Evolutionary conservation across 2,888 invertebrate genomes (phyloP), one percentile per base, ranked within the genome.

Genomic region (Netelia fuscicornis): DNA sequence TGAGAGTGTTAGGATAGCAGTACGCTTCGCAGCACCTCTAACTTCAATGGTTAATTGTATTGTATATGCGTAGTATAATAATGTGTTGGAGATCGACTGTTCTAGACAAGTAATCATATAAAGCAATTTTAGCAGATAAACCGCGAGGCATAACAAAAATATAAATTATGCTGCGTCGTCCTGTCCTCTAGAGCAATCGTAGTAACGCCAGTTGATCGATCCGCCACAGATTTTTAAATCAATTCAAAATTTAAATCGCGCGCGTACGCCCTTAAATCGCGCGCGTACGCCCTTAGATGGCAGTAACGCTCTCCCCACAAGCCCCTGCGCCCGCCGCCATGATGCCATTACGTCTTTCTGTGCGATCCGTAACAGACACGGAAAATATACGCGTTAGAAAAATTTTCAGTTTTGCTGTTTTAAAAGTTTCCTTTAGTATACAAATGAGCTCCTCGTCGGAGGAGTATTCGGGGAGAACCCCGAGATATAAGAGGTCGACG

Each of bases 341-440:
- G n/a, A 77, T 54, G 60, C 82, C 70, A 76, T 82, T 80, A 64
- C 62, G 75, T 84, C 65, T 81, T 78, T 81, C 81, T 84, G 80
- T 84, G 81, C 81, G 84, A 84, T 84, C 76, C 80, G 75, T 48
- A 70, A 84, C 84, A 81, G 84, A 68, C 74, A 30, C 42, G 13
- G 62, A 20, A 77, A 72, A 76, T 17, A 84, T 48, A 48, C 30
- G 48, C 17, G 20, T 8, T 44, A 48, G n/a, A 37, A 62, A 13
- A 37, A 25, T 60, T n/a, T 60, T 74, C 10, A 5, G 5, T 42
- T 17, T 17, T 17, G 17, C 17, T 17, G 17, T 17, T 17, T 17
- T 17, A 17, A 17, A 17, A 17, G 17, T 37, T 60, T 30, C 13
- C 13, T 30, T 62, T 56, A 23, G 17, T 30, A 25, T 54, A 58